These are phyloP conservation scores for Erpobdella octoculata DNA, from an alignment of 2,888 invertebrate species.

Conservation along the genomic window DNA sequence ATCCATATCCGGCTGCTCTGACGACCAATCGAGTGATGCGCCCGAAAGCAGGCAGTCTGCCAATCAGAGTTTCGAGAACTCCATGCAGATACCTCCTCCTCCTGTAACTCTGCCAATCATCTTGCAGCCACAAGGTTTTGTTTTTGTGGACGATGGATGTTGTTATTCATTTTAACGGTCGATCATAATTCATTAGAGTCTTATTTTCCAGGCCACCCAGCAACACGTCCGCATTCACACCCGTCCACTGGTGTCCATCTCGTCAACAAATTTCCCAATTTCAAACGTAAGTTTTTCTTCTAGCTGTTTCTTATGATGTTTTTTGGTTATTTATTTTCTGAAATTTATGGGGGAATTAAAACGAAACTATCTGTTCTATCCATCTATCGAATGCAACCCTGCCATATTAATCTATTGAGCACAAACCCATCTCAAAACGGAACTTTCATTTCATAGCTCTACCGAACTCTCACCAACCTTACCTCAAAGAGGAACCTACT, in stretches of 20 bases:
- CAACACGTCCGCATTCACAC: not conserved
- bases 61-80: not conserved
- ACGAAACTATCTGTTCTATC: no score
- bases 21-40: not conserved
- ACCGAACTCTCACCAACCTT: conserved; percentile 2
- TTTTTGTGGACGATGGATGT: not conserved
- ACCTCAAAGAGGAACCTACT: not conserved
- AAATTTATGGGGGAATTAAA: not conserved
- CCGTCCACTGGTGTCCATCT: not conserved
- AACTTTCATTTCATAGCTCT: no score
- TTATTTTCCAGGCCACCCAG: not conserved
- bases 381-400: no score
- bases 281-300: not conserved
- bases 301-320: not conserved
- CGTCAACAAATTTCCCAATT: not conserved
- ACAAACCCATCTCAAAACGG: no score
- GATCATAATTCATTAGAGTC: not conserved
- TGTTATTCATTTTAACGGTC: no score
- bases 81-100: not conserved
- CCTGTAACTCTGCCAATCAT: not conserved
- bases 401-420: no score
- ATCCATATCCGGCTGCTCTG: no score
- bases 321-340: not conserved
- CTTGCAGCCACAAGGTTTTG: not conserved
- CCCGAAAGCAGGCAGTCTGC: not conserved